Evolutionary conservation across 2,113 vertebrate species (phyloP).

Genomic region (Hydrochoerus hydrochaeris): DNA sequence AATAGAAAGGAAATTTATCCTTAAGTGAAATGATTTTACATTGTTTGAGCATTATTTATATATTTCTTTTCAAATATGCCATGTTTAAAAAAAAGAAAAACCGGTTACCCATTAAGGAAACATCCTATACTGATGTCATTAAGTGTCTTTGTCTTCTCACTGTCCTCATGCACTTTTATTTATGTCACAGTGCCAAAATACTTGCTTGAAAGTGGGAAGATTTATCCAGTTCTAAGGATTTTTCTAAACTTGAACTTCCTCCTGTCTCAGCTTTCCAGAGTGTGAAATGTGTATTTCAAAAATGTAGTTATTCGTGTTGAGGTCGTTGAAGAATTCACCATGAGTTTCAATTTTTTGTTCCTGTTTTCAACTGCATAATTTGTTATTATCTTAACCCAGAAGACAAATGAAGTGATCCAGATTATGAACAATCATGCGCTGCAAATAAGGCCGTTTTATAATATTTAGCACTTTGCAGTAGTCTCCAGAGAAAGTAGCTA

Average conservation of each 20-base stretch:
- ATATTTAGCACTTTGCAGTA: neutral
- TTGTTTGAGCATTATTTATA: neutral
- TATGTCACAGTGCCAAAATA: neutral
- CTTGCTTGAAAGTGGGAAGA: neutral
- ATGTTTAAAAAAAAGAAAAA: neutral
- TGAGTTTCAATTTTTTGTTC: neutral
- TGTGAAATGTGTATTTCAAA: neutral
- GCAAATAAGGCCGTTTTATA: conserved; percentile 25
- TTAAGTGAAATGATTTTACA: neutral
- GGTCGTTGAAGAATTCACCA: neutral
- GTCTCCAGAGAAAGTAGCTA: conserved; percentile 42
- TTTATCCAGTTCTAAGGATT: neutral
- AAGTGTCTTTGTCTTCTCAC: neutral
- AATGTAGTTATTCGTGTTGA: neutral
- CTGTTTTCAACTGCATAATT: neutral
- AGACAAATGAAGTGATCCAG: neutral
- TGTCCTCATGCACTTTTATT: neutral
- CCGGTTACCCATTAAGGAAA: neutral
- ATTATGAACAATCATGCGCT: neutral
- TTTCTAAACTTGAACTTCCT: neutral
- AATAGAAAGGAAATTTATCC: neutral
- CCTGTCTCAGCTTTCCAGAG: neutral
- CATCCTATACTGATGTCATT: neutral
- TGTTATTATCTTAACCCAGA: neutral
- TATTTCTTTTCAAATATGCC: conserved; percentile 39